Evolutionary conservation across 1,140 invertebrate genomes (phyloP), one percentile per base, ranked within the genome.

Genomic region (Brachionus calyciflorus): DNA sequence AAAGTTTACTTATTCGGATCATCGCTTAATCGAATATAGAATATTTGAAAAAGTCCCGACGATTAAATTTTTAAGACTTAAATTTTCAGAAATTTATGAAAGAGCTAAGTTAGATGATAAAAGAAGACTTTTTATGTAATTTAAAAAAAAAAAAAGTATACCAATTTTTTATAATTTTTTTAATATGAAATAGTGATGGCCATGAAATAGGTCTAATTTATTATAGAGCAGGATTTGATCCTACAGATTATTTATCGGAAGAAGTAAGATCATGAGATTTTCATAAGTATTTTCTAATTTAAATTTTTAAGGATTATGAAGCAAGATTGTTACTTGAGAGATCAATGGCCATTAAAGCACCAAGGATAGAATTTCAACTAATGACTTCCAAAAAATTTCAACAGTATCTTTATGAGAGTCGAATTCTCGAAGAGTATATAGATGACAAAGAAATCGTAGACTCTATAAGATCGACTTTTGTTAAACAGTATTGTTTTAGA

Each of bases 371-470:
- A 51, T 70, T 46, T 46, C 65, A 70, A 30, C 48, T 70, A 51
- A 46, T 70, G 12, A 51, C 17, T 14, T 21, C 28, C 6, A 70
- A 70, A 70, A 70, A 70, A 51, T 46, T 70, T 70, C 65, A 70
- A 70, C 65, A 70, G 24, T 70, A 46, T 51, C n/a, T 70, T 3
- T 48, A 37, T 48, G 44, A 51, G 30, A 17, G 21, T 3, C 19
- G 33, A 28, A 26, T 9, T 26, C n/a, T 70, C 7, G 65, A 70
- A 19, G 28, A n/a, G 10, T 48, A 19, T n/a, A 70, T 70, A 26
- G 21, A n/a, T 9, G 40, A 70, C 41, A 1, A 70, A 51, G 14
- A 30, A 14, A 70, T 17, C 9, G 14, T 70, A 12, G 33, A 70
- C 10, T 48, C 19, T 9, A 46, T 70, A 17, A 1, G 65, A 70